Evolutionary conservation across 2,888 invertebrate genomes (phyloP), one percentile per base, ranked within the genome.

Genomic region (Cantharis rustica): DNA sequence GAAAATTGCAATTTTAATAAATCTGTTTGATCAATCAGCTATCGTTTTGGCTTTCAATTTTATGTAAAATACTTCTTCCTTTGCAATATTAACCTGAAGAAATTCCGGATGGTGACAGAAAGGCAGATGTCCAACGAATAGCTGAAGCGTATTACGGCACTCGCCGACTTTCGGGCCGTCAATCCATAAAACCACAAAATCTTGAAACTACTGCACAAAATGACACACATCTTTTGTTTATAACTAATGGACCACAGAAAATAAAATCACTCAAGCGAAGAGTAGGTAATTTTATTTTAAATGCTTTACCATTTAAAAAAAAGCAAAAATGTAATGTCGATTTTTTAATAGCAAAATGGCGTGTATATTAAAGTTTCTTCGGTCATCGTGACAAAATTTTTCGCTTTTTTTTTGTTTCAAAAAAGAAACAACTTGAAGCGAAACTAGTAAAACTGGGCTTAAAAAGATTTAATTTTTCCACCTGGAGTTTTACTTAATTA

Each of bases 171-270:
- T 79, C 73, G 75, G 75, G 72, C 79, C 79, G 79, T 66, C 80
- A 69, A 77, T 64, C 81, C 83, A 81, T 82, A 79, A 83, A 83
- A 83, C 84, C 84, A 77, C 83, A 82, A 75, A 76, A 77, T 73
- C 69, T 77, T 75, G 75, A 80, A 80, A 79, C 80, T 75, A 71
- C 75, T 75, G 75, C 71, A 71, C 71, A 69, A 77, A 73, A 76
- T 73, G 74, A 69, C 69, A 71, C 77, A 79, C 78, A 78, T 81
- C 80, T 81, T 83, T 84, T 83, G 83, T 83, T 80, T 82, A 76
- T 79, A 79, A 80, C 82, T 83, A 84, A 83, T 83, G 82, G 81
- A 83, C 81, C 83, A 80, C 79, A 75, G 80, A 82, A 82, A 83
- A 73, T 78, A 69, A 75, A 75, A 68, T 71, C 76, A 66, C 79